phyloP scores from a whole-genome alignment of 2,797 vertebrate genomes.

The Lithobates pipiens region DNA sequence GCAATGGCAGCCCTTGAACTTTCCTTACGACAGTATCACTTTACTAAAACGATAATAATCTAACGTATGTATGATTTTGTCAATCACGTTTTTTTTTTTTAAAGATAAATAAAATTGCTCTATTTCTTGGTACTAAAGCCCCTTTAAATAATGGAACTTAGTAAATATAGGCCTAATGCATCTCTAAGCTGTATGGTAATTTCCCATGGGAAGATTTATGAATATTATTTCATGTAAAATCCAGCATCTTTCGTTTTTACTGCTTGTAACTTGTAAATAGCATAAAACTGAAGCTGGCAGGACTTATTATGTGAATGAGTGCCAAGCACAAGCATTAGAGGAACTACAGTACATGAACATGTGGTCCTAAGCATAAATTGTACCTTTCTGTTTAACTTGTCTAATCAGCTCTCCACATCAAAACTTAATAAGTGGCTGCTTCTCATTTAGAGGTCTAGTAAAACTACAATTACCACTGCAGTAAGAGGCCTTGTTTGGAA shows the following conservation, averaged over 20 bases:
- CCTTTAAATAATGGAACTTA: constrained; percentile 23
- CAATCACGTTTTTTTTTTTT: constrained; percentile 1
- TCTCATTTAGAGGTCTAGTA: constrained; percentile 76
- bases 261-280: constrained; percentile 67
- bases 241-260: constrained; percentile 72
- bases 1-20: neutral
- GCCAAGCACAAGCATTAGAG: constrained; percentile 60
- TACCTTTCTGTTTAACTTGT: constrained; percentile 70
- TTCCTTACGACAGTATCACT: neutral
- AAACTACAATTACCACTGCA: constrained; percentile 69
- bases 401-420: constrained; percentile 73
- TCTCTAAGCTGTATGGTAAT: constrained; percentile 71
- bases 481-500: constrained; percentile 72
- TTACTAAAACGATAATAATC: neutral
- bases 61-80: neutral
- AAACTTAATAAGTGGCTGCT: constrained; percentile 76
- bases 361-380: constrained; percentile 66
- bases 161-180: constrained; percentile 67
- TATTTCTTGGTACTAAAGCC: constrained; percentile 8
- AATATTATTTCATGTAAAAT: constrained; percentile 76
- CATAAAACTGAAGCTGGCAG: constrained; percentile 66
- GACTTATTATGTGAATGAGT: constrained; percentile 52
- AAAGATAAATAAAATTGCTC: constrained; percentile 33
- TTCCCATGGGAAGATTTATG: constrained; percentile 71
- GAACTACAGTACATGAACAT: constrained; percentile 58